Evolutionary conservation across 2,888 invertebrate genomes (phyloP), one percentile per base, ranked within the genome.

Genomic region (Caenorhabditis zanzibari): DNA sequence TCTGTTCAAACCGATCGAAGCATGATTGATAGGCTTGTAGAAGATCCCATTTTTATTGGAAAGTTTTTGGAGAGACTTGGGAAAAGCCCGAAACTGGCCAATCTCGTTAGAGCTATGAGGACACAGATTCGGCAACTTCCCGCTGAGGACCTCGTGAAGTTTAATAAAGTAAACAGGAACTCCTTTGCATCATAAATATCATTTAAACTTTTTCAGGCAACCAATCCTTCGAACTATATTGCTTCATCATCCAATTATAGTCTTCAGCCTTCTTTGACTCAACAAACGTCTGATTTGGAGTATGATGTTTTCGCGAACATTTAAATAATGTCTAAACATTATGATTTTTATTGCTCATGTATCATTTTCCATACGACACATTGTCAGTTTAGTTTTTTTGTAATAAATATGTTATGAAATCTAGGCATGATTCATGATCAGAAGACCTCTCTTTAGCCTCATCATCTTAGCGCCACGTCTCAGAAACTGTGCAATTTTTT

Each of bases 1-100:
- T 69, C 22, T 19, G 54, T 77, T 32, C 76, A 77, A 69, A 77
- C 76, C 0, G 76, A 69, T 16, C 6, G n/a, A n/a, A 24, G 38
- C 26, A 38, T 24, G 10, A 26, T 74, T 6, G 63, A 63, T 22
- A 16, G 52, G 26, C 6, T 61, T 4, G 38, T 35, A 6, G 4
- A 44, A 2, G 61, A 73, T 63, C 19, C 66, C 2, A 22, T 19
- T 24, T 47, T 66, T 7, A 22, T 64, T 12, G 35, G 44, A 10
- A 24, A 22, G 19, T 75, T 56, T 14, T 7, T 75, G 63, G 5
- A 35, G n/a, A 58, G 16, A 24, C 12, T 75, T 22, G 47, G 32
- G 49, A 66, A 66, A n/a, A 19, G 35, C 6, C 0, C 41, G 26
- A 66, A 66, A 26, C 28, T 66, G 7, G 26, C 6, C 0, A 14